Evolutionary conservation across 1,140 invertebrate species (phyloP).

Genomic region (Phortica variegata): DNA sequence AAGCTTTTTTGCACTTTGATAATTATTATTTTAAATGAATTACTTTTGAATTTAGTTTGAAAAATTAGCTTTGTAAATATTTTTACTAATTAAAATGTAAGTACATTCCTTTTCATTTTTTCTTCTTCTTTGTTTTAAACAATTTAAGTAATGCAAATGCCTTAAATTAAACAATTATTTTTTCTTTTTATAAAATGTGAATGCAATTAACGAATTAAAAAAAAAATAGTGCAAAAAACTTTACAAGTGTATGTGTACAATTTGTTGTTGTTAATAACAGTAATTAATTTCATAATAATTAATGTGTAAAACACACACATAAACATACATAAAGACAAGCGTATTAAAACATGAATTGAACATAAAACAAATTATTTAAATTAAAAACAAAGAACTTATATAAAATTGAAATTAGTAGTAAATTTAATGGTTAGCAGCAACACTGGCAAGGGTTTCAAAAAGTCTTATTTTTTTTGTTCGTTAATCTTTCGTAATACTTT

Average conservation of each 20-base stretch:
- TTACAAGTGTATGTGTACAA: constrained; percentile 33
- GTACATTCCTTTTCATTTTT: not conserved
- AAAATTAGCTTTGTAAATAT: constrained; percentile 37
- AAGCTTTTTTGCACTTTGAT: constrained; percentile 45
- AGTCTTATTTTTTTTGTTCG: too few species aligned
- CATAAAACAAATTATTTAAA: constrained; percentile 3
- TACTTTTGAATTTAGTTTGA: constrained; percentile 11
- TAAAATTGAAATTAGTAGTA: constrained; percentile 2
- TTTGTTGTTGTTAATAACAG: constrained; percentile 33
- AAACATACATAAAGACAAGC: constrained; percentile 9
- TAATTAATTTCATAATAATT: constrained; percentile 21
- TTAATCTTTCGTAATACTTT: too few species aligned
- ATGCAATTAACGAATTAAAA: constrained; percentile 24
- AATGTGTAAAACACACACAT: constrained; percentile 25
- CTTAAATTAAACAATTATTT: constrained; percentile 8
- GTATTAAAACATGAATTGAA: constrained; percentile 14
- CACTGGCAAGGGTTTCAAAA: too few species aligned
- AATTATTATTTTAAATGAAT: constrained; percentile 1
- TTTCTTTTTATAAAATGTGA: too few species aligned
- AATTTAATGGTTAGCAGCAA: too few species aligned
- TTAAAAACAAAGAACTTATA: not conserved
- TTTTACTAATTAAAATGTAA: constrained; percentile 24
- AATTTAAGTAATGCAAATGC: not conserved
- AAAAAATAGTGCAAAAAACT: constrained; percentile 50
- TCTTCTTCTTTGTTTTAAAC: not conserved